These are phyloP conservation scores for Dysdera silvatica DNA, from an alignment of 1,140 invertebrate species.

Conservation along the genomic window DNA sequence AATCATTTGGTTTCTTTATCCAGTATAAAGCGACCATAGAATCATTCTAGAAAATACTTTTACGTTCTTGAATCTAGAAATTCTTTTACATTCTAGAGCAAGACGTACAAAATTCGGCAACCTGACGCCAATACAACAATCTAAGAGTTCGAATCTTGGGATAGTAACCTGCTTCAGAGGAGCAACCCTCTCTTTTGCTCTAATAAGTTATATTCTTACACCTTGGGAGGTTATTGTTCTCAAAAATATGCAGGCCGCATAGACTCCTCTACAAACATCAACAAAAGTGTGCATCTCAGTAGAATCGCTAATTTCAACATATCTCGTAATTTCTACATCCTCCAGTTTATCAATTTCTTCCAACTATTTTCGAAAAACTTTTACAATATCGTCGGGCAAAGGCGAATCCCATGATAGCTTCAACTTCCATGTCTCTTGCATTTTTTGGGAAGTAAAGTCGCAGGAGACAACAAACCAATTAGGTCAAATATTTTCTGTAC, in stretches of 20 bases:
- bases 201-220: neutral
- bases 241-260: neutral
- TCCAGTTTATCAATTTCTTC: too few relatives aligned
- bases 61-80: neutral
- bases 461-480: too few relatives aligned
- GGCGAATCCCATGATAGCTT: too few relatives aligned
- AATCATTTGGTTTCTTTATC: neutral
- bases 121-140: neutral
- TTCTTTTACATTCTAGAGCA: too few relatives aligned
- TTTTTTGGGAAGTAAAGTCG: too few relatives aligned
- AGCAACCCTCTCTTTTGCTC: conserved; percentile 1
- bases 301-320: neutral
- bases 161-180: neutral
- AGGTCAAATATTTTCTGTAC: too few relatives aligned
- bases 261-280: neutral
- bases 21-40: neutral
- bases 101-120: neutral
- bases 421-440: too few relatives aligned
- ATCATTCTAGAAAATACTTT: neutral
- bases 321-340: too few relatives aligned
- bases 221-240: neutral
- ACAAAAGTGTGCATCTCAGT: too few relatives aligned
- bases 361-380: too few relatives aligned
- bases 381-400: too few relatives aligned
- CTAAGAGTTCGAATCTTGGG: neutral